phyloP scores from a whole-genome alignment of 2,113 vertebrate genomes.

The Bucco capensis region DNA sequence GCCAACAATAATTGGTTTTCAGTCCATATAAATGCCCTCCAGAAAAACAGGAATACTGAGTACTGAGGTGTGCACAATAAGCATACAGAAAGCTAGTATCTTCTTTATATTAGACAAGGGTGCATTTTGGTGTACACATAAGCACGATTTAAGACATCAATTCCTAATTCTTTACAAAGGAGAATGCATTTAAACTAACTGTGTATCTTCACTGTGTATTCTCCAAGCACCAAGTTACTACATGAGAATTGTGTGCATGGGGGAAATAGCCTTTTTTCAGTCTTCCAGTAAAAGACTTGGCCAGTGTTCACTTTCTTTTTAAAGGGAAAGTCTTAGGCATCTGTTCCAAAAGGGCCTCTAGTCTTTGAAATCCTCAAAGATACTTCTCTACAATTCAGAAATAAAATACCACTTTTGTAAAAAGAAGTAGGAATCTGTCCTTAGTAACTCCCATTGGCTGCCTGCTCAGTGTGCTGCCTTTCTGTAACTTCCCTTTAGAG shows the following conservation, averaged over 20 bases:
- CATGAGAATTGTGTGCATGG: not conserved
- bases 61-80: not conserved
- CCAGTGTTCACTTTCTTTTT: not conserved
- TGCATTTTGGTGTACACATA: not conserved
- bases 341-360: not conserved
- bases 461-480: not conserved
- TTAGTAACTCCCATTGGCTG: not conserved
- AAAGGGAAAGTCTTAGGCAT: not conserved
- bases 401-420: not conserved
- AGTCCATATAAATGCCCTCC: not conserved
- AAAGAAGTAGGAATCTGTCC: not conserved
- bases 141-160: not conserved
- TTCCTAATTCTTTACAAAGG: not conserved
- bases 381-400: not conserved
- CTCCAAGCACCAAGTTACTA: fast-evolving
- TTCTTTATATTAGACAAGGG: not conserved
- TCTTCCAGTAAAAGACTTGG: fast-evolving
- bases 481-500: not conserved
- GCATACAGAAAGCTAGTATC: not conserved
- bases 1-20: no score
- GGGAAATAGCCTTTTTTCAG: not conserved
- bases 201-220: not conserved
- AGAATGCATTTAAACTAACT: not conserved
- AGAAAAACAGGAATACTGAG: not conserved
- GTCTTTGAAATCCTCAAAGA: not conserved